phyloP scores from a whole-genome alignment of 1,140 invertebrate species.

The Hylaeus volcanicus region DNA sequence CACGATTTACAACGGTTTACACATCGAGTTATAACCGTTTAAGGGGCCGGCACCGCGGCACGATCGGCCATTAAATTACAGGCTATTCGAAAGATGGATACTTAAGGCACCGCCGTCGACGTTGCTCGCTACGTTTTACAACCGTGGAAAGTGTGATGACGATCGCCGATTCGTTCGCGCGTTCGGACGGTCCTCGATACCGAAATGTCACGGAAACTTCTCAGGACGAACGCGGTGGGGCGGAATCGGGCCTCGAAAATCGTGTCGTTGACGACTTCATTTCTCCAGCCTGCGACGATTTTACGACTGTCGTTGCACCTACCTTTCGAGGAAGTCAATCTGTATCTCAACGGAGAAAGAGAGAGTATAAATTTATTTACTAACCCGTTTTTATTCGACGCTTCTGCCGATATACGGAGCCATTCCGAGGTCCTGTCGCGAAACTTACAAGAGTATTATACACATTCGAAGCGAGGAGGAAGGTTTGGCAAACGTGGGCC shows the following conservation, averaged over 20 bases:
- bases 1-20: constrained; percentile 46
- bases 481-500: too few relatives aligned
- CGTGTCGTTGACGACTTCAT: constrained; percentile 22
- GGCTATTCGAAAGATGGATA: constrained; percentile 41
- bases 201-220: not conserved
- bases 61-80: constrained; percentile 40
- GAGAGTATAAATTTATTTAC: constrained; percentile 11
- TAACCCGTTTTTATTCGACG: constrained; percentile 3
- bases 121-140: constrained; percentile 28
- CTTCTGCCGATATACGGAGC: too few relatives aligned
- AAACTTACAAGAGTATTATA: not conserved
- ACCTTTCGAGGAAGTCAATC: too few relatives aligned
- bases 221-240: not conserved
- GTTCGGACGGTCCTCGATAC: constrained; percentile 10
- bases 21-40: constrained; percentile 33
- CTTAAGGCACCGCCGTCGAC: constrained; percentile 29
- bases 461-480: too few relatives aligned
- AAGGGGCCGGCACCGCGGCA: constrained; percentile 33
- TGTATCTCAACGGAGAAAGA: not conserved
- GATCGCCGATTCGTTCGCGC: constrained; percentile 41
- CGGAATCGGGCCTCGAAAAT: constrained; percentile 12
- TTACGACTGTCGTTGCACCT: constrained; percentile 6
- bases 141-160: constrained; percentile 27
- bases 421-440: not conserved
- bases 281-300: constrained; percentile 3